phyloP scores from a whole-genome alignment of 2,888 invertebrate genomes.

The Mylabris sibirica region DNA sequence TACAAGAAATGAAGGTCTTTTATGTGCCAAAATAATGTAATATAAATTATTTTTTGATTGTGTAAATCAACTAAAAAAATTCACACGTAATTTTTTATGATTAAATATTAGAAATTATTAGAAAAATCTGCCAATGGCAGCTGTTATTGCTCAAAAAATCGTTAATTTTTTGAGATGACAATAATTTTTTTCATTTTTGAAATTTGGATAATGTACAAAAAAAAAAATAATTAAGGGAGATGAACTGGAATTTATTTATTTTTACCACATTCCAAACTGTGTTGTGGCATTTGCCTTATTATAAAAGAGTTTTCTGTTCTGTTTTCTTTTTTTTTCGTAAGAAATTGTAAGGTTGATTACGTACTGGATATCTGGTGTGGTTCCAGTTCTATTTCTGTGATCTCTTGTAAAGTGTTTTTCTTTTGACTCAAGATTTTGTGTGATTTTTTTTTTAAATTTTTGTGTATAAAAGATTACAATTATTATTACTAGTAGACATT shows the following conservation, averaged over 20 bases:
- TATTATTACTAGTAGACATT: slow-evolving; percentile 29
- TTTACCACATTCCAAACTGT: slow-evolving; percentile 45
- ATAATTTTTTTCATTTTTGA: slow-evolving; percentile 47
- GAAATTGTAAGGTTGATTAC: slow-evolving; percentile 41
- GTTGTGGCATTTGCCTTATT: slow-evolving; percentile 45
- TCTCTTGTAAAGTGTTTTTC: slow-evolving; percentile 51
- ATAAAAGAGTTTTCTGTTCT: background rate
- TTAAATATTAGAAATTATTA: slow-evolving; percentile 8
- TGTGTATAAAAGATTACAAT: slow-evolving; percentile 35
- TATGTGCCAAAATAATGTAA: slow-evolving; percentile 47
- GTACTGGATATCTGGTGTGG: slow-evolving; percentile 19
- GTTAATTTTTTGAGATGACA: slow-evolving; percentile 7
- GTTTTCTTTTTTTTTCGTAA: slow-evolving; percentile 41
- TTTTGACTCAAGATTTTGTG: slow-evolving; percentile 55
- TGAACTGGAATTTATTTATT: slow-evolving; percentile 53
- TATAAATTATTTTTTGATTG: slow-evolving; percentile 35
- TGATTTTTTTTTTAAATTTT: slow-evolving; percentile 49
- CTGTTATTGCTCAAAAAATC: slow-evolving; percentile 48
- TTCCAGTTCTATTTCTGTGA: slow-evolving; percentile 62
- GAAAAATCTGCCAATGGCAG: slow-evolving; percentile 48
- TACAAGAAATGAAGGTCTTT: background rate
- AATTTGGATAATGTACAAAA: slow-evolving; percentile 44
- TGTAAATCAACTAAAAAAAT: slow-evolving; percentile 17
- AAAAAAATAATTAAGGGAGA: slow-evolving; percentile 40
- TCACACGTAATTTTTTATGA: slow-evolving; percentile 14